A percentile compares a stretch with the other conserved stretches of the same genome.
phyloP scores from a whole-genome alignment of 2,797 vertebrate genomes.

The Anguilla marmorata region DNA sequence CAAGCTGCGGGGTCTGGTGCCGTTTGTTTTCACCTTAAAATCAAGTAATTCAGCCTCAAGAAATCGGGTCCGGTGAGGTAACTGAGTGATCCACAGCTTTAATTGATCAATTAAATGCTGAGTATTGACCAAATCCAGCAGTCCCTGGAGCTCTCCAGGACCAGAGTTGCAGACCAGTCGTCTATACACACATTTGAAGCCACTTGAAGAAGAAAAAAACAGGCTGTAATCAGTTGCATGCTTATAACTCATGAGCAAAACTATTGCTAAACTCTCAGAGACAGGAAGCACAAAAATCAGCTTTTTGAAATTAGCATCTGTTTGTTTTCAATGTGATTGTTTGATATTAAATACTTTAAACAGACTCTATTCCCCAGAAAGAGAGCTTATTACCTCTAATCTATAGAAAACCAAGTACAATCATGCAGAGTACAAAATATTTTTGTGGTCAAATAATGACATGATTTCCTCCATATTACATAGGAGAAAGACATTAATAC shows the following conservation, averaged over 20 bases:
- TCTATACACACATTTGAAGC: neutral
- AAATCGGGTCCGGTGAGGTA: neutral
- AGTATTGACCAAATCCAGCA: neutral
- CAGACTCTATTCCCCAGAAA: neutral
- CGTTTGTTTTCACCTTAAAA: neutral
- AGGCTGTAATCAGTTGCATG: neutral
- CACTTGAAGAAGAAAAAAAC: neutral
- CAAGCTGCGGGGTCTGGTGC: neutral
- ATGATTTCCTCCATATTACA: neutral
- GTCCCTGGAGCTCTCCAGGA: neutral
- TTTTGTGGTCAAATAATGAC: neutral
- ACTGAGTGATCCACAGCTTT: neutral
- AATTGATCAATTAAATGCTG: neutral
- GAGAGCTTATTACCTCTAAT: neutral
- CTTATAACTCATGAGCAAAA: neutral
- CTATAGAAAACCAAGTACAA: neutral
- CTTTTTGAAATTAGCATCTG: neutral
- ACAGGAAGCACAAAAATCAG: neutral
- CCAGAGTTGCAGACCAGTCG: neutral
- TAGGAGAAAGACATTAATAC: neutral
- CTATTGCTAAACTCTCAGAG: neutral
- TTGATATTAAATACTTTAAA: neutral
- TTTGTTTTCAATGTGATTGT: neutral
- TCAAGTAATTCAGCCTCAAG: neutral
- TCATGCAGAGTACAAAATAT: neutral